Conservation (phyloP, 2,888 invertebrate species). For the Ormyrus nitidulus region DNA sequence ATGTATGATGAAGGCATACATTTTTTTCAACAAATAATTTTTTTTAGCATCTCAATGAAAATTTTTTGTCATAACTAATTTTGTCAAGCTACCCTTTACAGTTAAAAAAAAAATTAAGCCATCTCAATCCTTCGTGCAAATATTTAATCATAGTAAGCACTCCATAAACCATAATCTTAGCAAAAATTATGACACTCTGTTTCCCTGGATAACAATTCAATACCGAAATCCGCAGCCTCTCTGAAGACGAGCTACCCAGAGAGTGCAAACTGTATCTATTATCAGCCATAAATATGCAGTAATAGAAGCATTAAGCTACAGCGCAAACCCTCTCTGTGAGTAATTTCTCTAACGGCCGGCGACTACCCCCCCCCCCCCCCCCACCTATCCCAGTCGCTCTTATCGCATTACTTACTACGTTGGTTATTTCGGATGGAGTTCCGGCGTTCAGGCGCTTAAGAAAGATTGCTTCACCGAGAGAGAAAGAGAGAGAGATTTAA, state of each 20-base stretch:
- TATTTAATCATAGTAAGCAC: too few relatives aligned
- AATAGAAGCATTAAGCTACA: not conserved
- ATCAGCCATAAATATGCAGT: slow-evolving; percentile 11
- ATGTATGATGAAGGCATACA: too few relatives aligned
- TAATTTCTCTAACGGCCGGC: slow-evolving; percentile 4
- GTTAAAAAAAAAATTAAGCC: too few relatives aligned
- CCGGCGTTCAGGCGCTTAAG: not conserved
- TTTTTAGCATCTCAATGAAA: too few relatives aligned
- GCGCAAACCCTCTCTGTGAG: not conserved
- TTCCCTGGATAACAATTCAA: too few relatives aligned
- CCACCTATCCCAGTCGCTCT: not conserved
- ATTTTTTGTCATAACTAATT: too few relatives aligned
- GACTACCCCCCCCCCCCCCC: not conserved
- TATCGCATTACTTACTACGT: slow-evolving; percentile 13
- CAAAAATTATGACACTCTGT: too few relatives aligned
- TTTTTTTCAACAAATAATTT: too few relatives aligned
- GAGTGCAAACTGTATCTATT: not conserved
- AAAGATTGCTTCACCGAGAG: not conserved
- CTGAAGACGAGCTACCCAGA: not conserved
- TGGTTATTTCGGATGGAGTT: slow-evolving; percentile 1
- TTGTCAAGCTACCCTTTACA: too few relatives aligned
- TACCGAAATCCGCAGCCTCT: not conserved
- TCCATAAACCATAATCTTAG: too few relatives aligned
- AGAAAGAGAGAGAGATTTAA: not conserved
- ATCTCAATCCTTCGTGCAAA: too few relatives aligned